Evolutionary conservation across 2,888 invertebrate genomes (phyloP).

Genomic region (Nymphalis urticae): DNA sequence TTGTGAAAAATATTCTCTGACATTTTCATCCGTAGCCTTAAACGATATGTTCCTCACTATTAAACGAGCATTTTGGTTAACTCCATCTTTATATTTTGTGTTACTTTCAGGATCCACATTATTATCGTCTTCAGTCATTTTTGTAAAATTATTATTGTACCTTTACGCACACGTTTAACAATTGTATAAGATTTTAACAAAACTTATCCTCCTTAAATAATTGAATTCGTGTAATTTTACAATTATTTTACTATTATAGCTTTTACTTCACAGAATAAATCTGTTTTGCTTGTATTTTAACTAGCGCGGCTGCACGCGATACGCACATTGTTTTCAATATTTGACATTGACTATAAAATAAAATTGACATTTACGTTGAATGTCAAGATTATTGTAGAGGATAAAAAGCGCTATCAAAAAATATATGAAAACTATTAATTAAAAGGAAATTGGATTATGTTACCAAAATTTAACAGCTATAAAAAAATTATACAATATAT

Average conservation of each 20-base stretch:
- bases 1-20: constrained; percentile 87
- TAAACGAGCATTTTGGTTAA: constrained; percentile 82
- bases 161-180: too few species aligned
- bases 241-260: not conserved
- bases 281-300: not conserved
- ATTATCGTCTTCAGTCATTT: constrained; percentile 40
- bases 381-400: not conserved
- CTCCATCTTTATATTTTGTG: constrained; percentile 45
- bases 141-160: constrained; percentile 3
- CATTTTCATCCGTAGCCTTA: constrained; percentile 87
- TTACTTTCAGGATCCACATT: constrained; percentile 50
- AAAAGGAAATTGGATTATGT: too few species aligned
- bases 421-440: too few species aligned
- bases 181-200: too few species aligned
- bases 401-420: not conserved
- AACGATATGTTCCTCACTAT: constrained; percentile 87
- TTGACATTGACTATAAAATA: not conserved
- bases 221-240: not conserved
- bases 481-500: too few species aligned
- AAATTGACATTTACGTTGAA: not conserved
- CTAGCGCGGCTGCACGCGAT: not conserved
- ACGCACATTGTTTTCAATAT: constrained; percentile 28
- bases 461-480: too few species aligned
- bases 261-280: not conserved
- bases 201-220: too few species aligned